These are phyloP conservation scores for Poeciliopsis gracilis DNA, from an alignment of 2,797 vertebrate genomes.

Conservation along the genomic window DNA sequence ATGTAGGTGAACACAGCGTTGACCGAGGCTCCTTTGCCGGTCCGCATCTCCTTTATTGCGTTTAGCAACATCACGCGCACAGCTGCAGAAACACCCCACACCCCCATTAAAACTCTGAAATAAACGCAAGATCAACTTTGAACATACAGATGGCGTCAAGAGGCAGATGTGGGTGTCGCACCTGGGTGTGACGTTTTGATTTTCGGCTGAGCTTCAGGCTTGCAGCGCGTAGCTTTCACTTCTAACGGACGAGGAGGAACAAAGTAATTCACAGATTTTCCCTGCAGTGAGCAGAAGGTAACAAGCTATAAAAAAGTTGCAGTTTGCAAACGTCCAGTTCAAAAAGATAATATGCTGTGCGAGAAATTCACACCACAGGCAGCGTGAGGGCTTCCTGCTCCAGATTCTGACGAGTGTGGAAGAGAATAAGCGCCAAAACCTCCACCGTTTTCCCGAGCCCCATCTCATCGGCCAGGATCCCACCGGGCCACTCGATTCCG, in stretches of 20 bases:
- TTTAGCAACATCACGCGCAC: constrained; percentile 93
- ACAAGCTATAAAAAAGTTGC: background rate
- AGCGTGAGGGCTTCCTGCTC: constrained; percentile 85
- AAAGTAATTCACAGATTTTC: constrained; percentile 94
- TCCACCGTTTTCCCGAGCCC: constrained; percentile 99
- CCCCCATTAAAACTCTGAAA: background rate
- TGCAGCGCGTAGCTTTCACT: constrained; percentile 72
- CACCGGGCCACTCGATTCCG: constrained; percentile 92
- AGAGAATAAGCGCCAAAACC: constrained; percentile 94
- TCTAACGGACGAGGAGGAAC: constrained; percentile 88
- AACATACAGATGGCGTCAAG: background rate
- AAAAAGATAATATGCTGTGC: background rate
- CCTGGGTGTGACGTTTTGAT: constrained; percentile 90
- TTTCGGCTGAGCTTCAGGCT: constrained; percentile 84
- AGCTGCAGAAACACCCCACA: constrained; percentile 73
- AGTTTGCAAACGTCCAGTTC: background rate
- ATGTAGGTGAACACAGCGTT: constrained; percentile 93
- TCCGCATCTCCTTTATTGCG: constrained; percentile 91
- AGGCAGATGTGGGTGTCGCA: constrained; percentile 71
- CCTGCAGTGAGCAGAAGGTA: constrained; percentile 75
- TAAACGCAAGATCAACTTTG: background rate
- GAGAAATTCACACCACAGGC: constrained; percentile 85
- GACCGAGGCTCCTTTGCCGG: constrained; percentile 91
- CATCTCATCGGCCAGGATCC: constrained; percentile 99
- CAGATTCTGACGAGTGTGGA: constrained; percentile 87